Base-by-base conservation (phyloP, 2,797 vertebrate genomes). In the Channa striata region DNA sequence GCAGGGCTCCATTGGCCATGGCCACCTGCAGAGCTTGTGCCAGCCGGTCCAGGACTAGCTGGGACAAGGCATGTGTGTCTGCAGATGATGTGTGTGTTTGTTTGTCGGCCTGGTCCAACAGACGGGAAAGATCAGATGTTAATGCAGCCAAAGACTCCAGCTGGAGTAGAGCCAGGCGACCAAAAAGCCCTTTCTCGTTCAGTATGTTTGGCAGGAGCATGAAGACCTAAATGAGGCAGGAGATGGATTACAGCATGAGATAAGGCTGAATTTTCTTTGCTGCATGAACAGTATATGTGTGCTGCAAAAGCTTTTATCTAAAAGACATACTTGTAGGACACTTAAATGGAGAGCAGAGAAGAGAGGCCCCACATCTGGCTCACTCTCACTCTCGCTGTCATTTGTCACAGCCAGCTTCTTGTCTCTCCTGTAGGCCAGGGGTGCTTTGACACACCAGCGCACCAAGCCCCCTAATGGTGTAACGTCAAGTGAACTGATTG, bases 21-120 rank as follows among this genome's bases (percentile, higher is more conserved):
- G 97, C 95, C 60, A 99, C 97, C 68, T 99, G 98, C 87, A 99
- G 76, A 30, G 96, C 96, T 87, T 99, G 98, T 0, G 97, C 97
- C 76, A 99, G 93, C 52, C 98, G 93, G 90, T 99, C 97, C 48
- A 99, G 91, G 1, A 95, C 84, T 62, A 99, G 94, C 90, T 99
- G 97, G 1, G 95, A 94, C 75, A 96, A 93, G 0, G 92, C 91
- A 54, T 96, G 96, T 51, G 93, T 93, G 57, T 96, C 94, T 11
- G 94, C 7, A 0, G 88, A 48, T 0, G 87, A 75, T 0, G 30
- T 11, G 66, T 89, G 90, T 0, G 74, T 72, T 47, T 90, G 90
- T 74, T 92, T 91, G 77, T 93, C 90, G 72, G 88, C 95, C 86
- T 97, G 95, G 14, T 99, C 96, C 17, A 95, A 92, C 8, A 97